These are phyloP conservation scores for Pachypanchax playfairii DNA, from an alignment of 2,113 vertebrate species.

Conservation along the genomic window DNA sequence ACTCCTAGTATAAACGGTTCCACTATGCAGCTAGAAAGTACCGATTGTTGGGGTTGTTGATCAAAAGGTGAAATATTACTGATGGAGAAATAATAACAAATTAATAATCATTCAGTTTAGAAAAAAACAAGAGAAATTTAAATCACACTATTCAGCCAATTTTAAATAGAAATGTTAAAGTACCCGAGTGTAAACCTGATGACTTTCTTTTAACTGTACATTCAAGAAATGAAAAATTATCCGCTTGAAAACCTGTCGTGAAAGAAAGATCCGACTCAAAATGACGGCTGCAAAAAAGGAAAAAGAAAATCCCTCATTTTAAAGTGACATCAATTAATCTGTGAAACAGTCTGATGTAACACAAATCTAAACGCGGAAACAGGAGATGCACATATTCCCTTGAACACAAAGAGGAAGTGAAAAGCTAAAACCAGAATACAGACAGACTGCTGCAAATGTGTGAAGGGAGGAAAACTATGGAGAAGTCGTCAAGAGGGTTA, in stretches of 20 bases:
- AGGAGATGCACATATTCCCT: slow-evolving; percentile 52
- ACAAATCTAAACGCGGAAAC: slow-evolving; percentile 46
- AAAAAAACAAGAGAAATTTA: slow-evolving; percentile 9
- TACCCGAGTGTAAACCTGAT: slow-evolving; percentile 70
- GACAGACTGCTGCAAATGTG: slow-evolving; percentile 16
- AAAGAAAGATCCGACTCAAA: slow-evolving; percentile 24
- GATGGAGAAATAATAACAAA: slow-evolving; percentile 27
- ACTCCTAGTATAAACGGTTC: slow-evolving; percentile 39
- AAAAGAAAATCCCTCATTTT: slow-evolving; percentile 35
- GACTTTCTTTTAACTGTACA: slow-evolving; percentile 68
- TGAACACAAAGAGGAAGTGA: slow-evolving; percentile 48
- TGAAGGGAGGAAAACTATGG: slow-evolving; percentile 10
- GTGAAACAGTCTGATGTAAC: slow-evolving; percentile 40
- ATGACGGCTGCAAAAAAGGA: slow-evolving; percentile 8
- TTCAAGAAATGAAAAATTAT: slow-evolving; percentile 63
- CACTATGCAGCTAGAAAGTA: slow-evolving; percentile 57
- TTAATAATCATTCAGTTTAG: slow-evolving; percentile 32
- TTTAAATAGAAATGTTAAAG: slow-evolving; percentile 51
- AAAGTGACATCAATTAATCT: slow-evolving; percentile 39
- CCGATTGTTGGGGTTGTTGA: slow-evolving; percentile 52
- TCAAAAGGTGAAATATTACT: slow-evolving; percentile 26
- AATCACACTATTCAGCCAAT: slow-evolving; percentile 54
- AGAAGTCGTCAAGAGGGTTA: slow-evolving; percentile 66
- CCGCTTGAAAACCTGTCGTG: slow-evolving; percentile 27
- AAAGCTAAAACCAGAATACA: slow-evolving; percentile 23